A percentile compares a stretch with the other conserved stretches of the same genome.
Conservation (phyloP, 2,888 invertebrate genomes). For the Euzophera pinguis region DNA sequence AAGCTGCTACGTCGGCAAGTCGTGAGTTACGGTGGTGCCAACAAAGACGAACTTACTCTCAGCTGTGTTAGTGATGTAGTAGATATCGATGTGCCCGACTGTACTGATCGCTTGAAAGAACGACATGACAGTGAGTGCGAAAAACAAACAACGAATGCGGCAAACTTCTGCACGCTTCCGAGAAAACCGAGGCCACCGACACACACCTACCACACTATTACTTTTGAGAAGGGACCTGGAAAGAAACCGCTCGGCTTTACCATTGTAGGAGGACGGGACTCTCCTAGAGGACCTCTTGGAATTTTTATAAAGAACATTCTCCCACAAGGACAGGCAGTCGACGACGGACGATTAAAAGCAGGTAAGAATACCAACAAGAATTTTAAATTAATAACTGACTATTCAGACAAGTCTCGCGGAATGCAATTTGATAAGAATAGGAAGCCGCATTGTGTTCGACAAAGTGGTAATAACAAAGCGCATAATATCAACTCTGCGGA, state of each 20-base stretch:
- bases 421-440: slow-evolving; percentile 56
- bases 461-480: slow-evolving; percentile 41
- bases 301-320: slow-evolving; percentile 93
- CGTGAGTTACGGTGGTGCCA: slow-evolving; percentile 75
- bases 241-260: slow-evolving; percentile 94
- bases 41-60: slow-evolving; percentile 63
- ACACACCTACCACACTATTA: slow-evolving; percentile 85
- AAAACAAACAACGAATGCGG: slow-evolving; percentile 65
- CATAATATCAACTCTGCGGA: slow-evolving; percentile 33
- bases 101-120: slow-evolving; percentile 49
- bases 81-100: slow-evolving; percentile 64
- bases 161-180: slow-evolving; percentile 87
- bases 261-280: slow-evolving; percentile 92
- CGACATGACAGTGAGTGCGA: slow-evolving; percentile 60
- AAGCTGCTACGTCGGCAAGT: slow-evolving; percentile 79
- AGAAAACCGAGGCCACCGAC: slow-evolving; percentile 84
- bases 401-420: slow-evolving; percentile 30
- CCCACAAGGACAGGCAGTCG: slow-evolving; percentile 89
- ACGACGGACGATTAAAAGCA: slow-evolving; percentile 89
- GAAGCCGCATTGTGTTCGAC: slow-evolving; percentile 41
- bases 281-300: slow-evolving; percentile 90
- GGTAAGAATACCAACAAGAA: slow-evolving; percentile 74
- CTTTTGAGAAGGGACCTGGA: slow-evolving; percentile 89
- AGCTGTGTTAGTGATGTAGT: slow-evolving; percentile 64
- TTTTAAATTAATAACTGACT: slow-evolving; percentile 13